Percentiles rank a stretch among this genome's conserved stretches.
These are phyloP conservation scores for Nymphalis polychloros DNA, from an alignment of 2,888 invertebrate species.

Conservation along the genomic window DNA sequence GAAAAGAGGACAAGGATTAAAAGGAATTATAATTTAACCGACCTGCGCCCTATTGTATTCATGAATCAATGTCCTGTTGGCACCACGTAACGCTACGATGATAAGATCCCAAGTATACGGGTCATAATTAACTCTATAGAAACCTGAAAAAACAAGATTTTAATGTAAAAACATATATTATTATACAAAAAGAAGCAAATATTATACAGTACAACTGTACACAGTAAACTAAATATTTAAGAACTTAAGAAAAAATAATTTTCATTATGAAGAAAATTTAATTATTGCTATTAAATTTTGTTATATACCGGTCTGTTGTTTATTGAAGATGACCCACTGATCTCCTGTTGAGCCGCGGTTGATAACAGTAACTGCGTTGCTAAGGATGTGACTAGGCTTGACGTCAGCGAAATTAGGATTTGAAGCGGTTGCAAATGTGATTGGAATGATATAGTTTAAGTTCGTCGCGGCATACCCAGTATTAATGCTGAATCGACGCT, in stretches of 20 bases:
- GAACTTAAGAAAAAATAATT: too few species aligned
- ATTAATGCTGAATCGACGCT: constrained; percentile 79
- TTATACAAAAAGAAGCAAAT: too few species aligned
- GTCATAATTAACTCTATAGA: constrained; percentile 86
- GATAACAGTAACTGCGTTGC: constrained; percentile 53
- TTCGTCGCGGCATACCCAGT: constrained; percentile 54
- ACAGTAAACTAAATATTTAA: too few species aligned
- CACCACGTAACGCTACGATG: constrained; percentile 39
- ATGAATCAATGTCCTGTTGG: constrained; percentile 31
- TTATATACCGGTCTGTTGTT: constrained; percentile 80
- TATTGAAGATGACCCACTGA: constrained; percentile 83
- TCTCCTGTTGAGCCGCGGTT: constrained; percentile 58
- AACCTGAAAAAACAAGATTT: constrained; percentile 69
- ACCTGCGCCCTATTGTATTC: constrained; percentile 40
- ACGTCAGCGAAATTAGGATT: constrained; percentile 68
- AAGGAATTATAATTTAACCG: neutral
- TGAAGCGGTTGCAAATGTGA: constrained; percentile 66
- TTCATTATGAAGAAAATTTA: too few species aligned
- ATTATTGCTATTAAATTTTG: too few species aligned
- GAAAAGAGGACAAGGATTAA: too few species aligned
- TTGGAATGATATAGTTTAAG: constrained; percentile 68
- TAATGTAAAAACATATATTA: neutral
- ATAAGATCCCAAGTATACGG: constrained; percentile 80
- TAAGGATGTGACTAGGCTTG: constrained; percentile 67
- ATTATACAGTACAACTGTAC: too few species aligned